Conservation (phyloP, 2,113 vertebrate genomes). For the Sakesphorus luctuosus region DNA sequence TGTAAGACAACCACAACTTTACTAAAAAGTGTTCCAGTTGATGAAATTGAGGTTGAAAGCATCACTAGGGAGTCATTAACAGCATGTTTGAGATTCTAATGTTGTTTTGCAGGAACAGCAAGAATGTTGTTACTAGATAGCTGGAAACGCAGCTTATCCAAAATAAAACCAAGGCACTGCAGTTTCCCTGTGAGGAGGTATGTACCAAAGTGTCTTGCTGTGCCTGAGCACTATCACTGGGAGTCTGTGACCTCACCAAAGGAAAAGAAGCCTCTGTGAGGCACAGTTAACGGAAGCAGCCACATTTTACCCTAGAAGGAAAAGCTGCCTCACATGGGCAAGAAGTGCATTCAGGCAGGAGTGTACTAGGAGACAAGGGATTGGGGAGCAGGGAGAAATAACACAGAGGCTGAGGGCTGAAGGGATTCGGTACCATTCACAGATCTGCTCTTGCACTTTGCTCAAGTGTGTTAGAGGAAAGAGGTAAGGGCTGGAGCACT, state of each 20-base stretch:
- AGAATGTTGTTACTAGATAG: neutral
- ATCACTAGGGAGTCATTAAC: neutral
- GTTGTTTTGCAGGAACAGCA: neutral
- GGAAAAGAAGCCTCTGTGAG: neutral
- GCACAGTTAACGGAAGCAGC: neutral
- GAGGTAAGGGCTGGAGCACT: accelerated
- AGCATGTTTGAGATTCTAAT: neutral
- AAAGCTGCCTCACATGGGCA: neutral
- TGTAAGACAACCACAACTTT: neutral
- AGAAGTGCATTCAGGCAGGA: neutral
- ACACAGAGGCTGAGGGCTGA: neutral
- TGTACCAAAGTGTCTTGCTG: neutral
- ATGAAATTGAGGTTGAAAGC: neutral
- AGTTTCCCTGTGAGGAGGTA: neutral
- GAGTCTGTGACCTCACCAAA: neutral
- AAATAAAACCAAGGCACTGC: neutral
- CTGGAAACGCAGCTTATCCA: neutral
- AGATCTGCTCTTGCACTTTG: neutral
- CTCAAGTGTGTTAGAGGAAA: accelerated
- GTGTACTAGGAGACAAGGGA: neutral
- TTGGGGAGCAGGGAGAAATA: neutral
- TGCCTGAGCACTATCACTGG: neutral
- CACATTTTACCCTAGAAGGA: neutral
- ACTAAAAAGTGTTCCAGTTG: neutral
- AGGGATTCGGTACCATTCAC: neutral